Percentiles rank a stretch among this genome's conserved stretches.
Evolutionary conservation across 92 coral and sea anemone genomes (phyloP).

Genomic region (Paramuricea clavata): DNA sequence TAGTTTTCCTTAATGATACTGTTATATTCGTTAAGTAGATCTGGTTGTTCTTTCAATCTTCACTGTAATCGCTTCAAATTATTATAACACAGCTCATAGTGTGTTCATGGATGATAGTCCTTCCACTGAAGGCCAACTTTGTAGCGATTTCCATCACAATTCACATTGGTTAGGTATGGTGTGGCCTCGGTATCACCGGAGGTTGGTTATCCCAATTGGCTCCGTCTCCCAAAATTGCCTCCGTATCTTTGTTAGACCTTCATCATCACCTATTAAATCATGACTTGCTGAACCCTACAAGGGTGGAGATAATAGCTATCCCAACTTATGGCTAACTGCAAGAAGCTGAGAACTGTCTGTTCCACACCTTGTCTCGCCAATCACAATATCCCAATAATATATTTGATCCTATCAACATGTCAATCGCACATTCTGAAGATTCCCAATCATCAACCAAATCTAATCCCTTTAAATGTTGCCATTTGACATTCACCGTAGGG

Average conservation of each 20-base stretch:
- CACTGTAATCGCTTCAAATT: not conserved
- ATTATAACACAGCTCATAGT: not conserved
- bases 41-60: not conserved
- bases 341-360: not conserved
- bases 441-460: constrained; percentile 6
- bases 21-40: not conserved
- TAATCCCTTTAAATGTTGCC: not conserved
- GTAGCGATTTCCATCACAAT: not conserved
- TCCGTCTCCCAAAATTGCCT: not conserved
- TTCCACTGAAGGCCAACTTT: not conserved
- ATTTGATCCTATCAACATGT: constrained; percentile 2
- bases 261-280: not conserved
- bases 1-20: constrained; percentile 7
- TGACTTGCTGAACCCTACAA: not conserved
- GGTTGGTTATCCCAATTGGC: not conserved
- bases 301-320: not conserved
- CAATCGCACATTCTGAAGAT: not conserved
- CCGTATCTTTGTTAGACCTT: not conserved
- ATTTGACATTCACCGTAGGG: constrained; percentile 39
- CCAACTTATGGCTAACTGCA: not conserved
- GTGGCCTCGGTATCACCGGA: not conserved
- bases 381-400: not conserved
- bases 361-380: not conserved
- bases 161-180: not conserved
- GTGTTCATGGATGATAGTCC: not conserved